Percentiles rank a stretch among this genome's conserved stretches.
Conservation (phyloP, 2,797 vertebrate genomes). For the Cephalopachus bancanus region DNA sequence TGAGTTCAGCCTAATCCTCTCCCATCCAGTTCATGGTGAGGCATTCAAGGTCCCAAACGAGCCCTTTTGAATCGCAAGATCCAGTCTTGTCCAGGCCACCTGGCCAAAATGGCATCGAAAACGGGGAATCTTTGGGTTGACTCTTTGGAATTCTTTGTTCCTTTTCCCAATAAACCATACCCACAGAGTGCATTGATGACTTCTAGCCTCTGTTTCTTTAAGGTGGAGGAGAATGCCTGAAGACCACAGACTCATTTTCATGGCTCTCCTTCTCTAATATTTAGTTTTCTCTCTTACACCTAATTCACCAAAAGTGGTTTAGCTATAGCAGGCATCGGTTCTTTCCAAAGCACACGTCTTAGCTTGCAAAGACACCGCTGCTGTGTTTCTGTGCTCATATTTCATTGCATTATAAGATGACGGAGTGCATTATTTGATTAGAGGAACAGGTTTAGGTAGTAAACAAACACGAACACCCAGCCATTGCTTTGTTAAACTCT, state of each 20-base stretch:
- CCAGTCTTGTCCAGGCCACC: not conserved
- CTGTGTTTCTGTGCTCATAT: fast-evolving
- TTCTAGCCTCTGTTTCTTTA: constrained; percentile 10
- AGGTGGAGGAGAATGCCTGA: not conserved
- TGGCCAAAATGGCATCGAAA: not conserved
- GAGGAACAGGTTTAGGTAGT: not conserved
- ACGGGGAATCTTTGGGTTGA: not conserved
- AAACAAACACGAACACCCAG: not conserved
- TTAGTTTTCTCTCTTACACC: not conserved
- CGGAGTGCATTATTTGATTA: not conserved
- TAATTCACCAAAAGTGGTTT: not conserved
- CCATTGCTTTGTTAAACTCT: no score
- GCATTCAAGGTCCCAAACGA: no score
- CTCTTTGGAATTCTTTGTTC: not conserved
- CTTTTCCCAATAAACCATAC: not conserved
- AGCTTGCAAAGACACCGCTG: not conserved
- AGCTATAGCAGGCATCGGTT: not conserved
- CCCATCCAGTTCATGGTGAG: not conserved
- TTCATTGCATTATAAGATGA: not conserved
- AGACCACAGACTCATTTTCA: not conserved
- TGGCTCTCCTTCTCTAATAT: not conserved
- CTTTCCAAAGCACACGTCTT: not conserved
- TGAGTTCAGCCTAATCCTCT: not conserved
- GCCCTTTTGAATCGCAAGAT: not conserved
- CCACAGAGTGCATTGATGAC: not conserved